Conservation (phyloP, 2,888 invertebrate genomes). For the Drosophila greeni region DNA sequence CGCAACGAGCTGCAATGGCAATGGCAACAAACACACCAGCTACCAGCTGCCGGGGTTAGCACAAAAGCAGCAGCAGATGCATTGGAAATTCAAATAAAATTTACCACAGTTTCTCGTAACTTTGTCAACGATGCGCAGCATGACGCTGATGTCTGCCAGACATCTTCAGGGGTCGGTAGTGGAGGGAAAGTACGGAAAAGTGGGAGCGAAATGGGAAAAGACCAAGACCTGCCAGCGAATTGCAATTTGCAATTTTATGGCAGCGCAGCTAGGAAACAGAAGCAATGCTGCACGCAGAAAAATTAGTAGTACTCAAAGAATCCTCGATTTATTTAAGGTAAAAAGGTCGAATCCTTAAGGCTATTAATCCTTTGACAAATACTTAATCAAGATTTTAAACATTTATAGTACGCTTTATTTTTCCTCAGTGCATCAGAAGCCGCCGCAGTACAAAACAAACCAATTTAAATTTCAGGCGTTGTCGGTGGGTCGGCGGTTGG, state of each 20-base stretch:
- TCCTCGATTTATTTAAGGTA: neutral
- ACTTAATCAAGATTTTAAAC: neutral
- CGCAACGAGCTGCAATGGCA: slow-evolving; percentile 55
- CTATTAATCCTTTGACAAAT: neutral
- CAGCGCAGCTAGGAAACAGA: slow-evolving; percentile 54
- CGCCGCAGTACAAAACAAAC: slow-evolving; percentile 70
- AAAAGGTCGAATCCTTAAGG: neutral
- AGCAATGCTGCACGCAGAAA: slow-evolving; percentile 14
- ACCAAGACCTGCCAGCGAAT: slow-evolving; percentile 67
- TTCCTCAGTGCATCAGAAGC: slow-evolving; percentile 41
- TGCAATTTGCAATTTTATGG: slow-evolving; percentile 76
- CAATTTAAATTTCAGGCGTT: slow-evolving; percentile 74
- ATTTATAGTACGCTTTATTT: neutral
- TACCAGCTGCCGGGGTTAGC: slow-evolving; percentile 12
- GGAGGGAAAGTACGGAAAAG: slow-evolving; percentile 12
- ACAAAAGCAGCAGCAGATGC: slow-evolving; percentile 46
- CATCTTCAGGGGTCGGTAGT: slow-evolving; percentile 29
- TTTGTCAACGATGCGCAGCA: slow-evolving; percentile 73
- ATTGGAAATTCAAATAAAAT: slow-evolving; percentile 72
- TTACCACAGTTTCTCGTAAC: slow-evolving; percentile 69
- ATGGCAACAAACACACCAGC: slow-evolving; percentile 18
- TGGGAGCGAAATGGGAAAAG: slow-evolving; percentile 16
- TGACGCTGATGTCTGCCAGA: slow-evolving; percentile 41
- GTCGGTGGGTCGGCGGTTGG: slow-evolving; percentile 30
- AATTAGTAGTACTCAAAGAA: neutral